Evolutionary conservation across 2,113 vertebrate species (phyloP), one percentile per base, ranked within the genome.

Genomic region (Spilogale gracilis): DNA sequence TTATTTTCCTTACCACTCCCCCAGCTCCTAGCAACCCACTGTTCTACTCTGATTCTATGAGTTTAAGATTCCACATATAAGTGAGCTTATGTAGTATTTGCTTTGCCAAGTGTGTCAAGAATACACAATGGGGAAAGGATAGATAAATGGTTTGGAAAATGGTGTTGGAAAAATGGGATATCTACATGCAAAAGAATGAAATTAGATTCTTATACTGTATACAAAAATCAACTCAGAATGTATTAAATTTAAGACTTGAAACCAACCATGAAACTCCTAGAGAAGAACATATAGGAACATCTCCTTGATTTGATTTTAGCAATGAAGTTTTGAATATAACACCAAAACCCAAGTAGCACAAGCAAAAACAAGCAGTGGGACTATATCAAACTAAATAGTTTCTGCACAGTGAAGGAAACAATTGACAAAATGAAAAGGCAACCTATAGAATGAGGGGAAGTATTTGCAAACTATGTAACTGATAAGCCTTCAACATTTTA

Each of bases 401-500:
- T 81, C 78, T 94, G 54, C 56, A 74, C 45, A 61, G 65, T 12
- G 81, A 89, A 73, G 56, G 17, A 56, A 90, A 48, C 58, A 45
- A 25, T 63, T 21, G 16, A 74, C 9, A 73, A 85, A 85, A 58
- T 91, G 78, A 73, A 95, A 95, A 83, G 4, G 20, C 13, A 90
- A n/a, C 38, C 30, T 88, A 50, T 10, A 73, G 43, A 81, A 52
- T 45, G 43, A 20, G 16, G 23, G 80, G 69, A 84, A 69, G 30
- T 85, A 91, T 69, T 78, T 79, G 50, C 30, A 95, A 85, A 48
- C 43, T 32, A 12, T 52, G 38, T 79, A 95, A 48, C 38, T 69
- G 25, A 50, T 67, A 79, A 89, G 56, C 79, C 92, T 48, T 93
- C 32, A 86, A 82, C 45, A 52, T 65, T 86, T 95, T 80, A 92